Evolutionary conservation across 2,113 vertebrate species (phyloP).

Genomic region (Chitala chitala): DNA sequence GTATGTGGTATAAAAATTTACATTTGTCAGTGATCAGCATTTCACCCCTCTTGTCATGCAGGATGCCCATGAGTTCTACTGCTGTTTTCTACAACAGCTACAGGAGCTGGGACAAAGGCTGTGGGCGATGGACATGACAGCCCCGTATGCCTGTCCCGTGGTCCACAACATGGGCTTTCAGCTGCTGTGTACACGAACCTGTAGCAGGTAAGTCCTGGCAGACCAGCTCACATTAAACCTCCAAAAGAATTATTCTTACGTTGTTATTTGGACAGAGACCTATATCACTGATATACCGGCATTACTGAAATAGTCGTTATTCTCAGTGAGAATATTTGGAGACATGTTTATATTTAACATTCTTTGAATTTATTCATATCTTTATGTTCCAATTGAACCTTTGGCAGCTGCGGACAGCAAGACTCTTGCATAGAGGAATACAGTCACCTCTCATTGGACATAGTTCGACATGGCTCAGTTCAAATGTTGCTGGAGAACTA

Average conservation of each 20-base stretch:
- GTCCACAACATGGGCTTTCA: neutral
- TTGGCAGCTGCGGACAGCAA: neutral
- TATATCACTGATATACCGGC: neutral
- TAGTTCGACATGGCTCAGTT: neutral
- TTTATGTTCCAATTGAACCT: neutral
- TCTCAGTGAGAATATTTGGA: no score
- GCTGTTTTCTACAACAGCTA: neutral
- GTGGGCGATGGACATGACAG: neutral
- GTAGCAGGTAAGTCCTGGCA: no score
- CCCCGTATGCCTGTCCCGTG: neutral
- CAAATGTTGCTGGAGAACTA: neutral
- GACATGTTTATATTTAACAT: no score
- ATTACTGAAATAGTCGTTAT: neutral
- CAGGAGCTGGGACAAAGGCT: neutral
- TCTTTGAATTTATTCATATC: neutral
- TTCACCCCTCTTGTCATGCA: neutral
- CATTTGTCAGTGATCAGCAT: neutral
- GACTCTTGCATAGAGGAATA: neutral
- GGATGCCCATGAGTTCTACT: conserved; percentile 9
- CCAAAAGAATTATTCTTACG: neutral
- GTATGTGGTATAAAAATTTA: no score
- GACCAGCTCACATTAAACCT: no score
- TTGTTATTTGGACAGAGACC: neutral
- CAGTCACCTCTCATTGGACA: neutral
- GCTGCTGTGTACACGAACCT: neutral